Evolutionary conservation across 2,888 invertebrate genomes (phyloP).

Genomic region (Parnassius smintheus): DNA sequence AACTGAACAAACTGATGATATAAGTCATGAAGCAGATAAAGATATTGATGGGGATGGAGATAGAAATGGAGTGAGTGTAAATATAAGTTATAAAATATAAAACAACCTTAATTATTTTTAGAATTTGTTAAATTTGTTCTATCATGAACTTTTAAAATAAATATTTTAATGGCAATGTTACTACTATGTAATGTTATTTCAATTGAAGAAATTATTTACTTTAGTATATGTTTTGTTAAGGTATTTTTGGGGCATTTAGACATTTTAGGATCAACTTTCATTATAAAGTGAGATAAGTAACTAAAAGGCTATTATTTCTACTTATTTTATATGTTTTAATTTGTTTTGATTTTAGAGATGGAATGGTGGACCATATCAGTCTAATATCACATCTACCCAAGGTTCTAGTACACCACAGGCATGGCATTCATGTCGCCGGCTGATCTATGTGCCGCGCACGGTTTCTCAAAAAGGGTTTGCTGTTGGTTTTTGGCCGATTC

Average conservation of each 20-base stretch:
- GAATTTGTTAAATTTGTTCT: too few relatives aligned
- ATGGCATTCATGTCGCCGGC: conserved; percentile 93
- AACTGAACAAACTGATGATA: conserved; percentile 69
- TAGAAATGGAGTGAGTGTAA: conserved; percentile 70
- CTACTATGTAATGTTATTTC: too few relatives aligned
- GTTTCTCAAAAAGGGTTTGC: conserved; percentile 95
- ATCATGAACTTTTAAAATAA: too few relatives aligned
- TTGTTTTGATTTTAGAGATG: conserved; percentile 57
- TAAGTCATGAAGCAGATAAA: conserved; percentile 66
- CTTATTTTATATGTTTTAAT: not conserved
- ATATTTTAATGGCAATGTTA: too few relatives aligned
- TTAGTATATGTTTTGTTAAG: not conserved
- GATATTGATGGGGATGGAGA: conserved; percentile 72
- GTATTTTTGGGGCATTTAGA: not conserved
- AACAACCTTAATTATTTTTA: too few relatives aligned
- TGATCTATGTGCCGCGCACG: conserved; percentile 95
- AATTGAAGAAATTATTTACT: not conserved
- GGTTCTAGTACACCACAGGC: conserved; percentile 82
- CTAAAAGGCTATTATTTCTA: not conserved
- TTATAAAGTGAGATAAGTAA: not conserved
- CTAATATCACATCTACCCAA: conserved; percentile 55
- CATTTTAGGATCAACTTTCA: not conserved
- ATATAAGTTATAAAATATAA: not conserved
- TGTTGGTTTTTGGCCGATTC: conserved; percentile 99
- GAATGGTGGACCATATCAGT: conserved; percentile 70